Evolutionary conservation across 2,797 vertebrate genomes (phyloP).

Genomic region (Macropodus opercularis): DNA sequence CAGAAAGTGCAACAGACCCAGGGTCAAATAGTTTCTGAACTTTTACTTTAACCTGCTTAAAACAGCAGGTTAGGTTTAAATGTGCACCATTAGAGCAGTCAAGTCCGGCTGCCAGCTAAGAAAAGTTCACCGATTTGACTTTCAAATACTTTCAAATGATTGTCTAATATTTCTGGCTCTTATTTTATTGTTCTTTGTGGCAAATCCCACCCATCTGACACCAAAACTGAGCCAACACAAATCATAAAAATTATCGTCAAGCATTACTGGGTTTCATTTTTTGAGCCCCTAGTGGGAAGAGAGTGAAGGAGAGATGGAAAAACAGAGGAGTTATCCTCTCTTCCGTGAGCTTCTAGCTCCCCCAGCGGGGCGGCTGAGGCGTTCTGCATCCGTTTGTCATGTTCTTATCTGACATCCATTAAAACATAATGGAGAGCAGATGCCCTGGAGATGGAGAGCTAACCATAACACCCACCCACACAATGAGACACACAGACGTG

Average conservation of each 20-base stretch:
- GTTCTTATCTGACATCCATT: conserved; percentile 81
- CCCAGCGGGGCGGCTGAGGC: conserved; percentile 64
- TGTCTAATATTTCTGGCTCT: conserved; percentile 70
- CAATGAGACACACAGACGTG: conserved; percentile 53
- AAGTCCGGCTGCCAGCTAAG: conserved; percentile 51
- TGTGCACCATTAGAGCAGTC: conserved; percentile 49
- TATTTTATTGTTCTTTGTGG: conserved; percentile 64
- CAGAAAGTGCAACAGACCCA: conserved; percentile 34
- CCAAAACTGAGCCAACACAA: conserved; percentile 60
- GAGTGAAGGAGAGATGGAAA: conserved; percentile 39
- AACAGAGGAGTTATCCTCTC: conserved; percentile 30
- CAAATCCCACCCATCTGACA: conserved; percentile 74
- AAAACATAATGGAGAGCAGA: conserved; percentile 78
- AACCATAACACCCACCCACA: conserved; percentile 49
- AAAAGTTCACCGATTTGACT: conserved; percentile 65
- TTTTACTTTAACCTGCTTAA: conserved; percentile 49
- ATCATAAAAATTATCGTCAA: conserved; percentile 71
- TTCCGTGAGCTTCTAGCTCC: conserved; percentile 66
- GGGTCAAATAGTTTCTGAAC: conserved; percentile 39
- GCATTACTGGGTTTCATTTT: conserved; percentile 46
- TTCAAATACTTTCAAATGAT: conserved; percentile 61
- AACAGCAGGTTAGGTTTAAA: conserved; percentile 47
- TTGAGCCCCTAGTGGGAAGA: conserved; percentile 41
- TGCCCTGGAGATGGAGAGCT: conserved; percentile 68
- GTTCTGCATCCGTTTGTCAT: conserved; percentile 74